phyloP scores from a whole-genome alignment of 2,888 invertebrate species.

The Idaea straminata region DNA sequence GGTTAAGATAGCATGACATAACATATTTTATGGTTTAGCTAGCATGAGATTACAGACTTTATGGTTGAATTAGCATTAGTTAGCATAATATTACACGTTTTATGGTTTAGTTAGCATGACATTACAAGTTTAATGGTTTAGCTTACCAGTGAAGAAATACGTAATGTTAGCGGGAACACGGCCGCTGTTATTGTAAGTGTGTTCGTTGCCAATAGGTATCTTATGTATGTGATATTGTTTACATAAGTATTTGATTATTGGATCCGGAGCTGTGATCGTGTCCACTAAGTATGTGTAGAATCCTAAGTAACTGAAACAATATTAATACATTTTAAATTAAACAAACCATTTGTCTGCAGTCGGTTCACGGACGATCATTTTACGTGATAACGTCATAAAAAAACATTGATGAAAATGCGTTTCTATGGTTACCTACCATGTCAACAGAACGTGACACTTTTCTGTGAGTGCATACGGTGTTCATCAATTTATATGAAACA shows the following conservation, averaged over 20 bases:
- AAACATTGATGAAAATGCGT: too few species aligned
- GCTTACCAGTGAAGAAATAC: conserved; percentile 83
- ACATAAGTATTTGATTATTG: conserved; percentile 85
- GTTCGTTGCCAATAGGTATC: conserved; percentile 85
- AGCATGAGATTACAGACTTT: conserved; percentile 13
- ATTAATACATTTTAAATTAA: too few species aligned
- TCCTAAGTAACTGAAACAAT: conserved; percentile 78
- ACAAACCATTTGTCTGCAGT: too few species aligned
- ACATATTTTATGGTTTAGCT: not conserved
- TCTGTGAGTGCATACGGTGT: too few species aligned
- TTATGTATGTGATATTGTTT: conserved; percentile 82
- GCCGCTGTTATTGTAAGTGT: conserved; percentile 80
- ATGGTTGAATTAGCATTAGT: not conserved
- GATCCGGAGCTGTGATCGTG: conserved; percentile 84
- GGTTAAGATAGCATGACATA: not conserved
- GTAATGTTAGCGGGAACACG: conserved; percentile 80
- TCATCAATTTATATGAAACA: too few species aligned
- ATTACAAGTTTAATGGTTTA: not conserved
- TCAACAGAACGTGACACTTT: too few species aligned
- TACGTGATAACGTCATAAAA: too few species aligned
- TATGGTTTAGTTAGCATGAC: not conserved
- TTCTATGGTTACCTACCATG: too few species aligned
- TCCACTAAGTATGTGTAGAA: conserved; percentile 85
- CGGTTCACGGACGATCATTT: too few species aligned
- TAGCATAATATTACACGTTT: conserved; percentile 13